These are phyloP conservation scores for Acipenser oxyrinchus DNA, from an alignment of 2,797 vertebrate genomes.

Conservation along the genomic window DNA sequence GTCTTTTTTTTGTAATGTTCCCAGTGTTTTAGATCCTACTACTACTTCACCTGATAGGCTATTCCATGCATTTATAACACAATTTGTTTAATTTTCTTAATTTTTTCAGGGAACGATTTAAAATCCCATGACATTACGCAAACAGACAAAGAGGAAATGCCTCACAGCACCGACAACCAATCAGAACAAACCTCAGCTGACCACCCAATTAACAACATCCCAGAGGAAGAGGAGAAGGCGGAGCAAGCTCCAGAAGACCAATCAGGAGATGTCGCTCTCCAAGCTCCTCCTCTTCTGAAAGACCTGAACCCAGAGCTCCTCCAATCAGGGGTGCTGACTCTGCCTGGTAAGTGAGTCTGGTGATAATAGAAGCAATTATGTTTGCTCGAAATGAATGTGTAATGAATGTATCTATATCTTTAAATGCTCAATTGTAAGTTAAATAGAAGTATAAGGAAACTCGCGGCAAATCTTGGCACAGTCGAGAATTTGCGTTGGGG, in stretches of 20 bases:
- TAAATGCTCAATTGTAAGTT: too few species aligned
- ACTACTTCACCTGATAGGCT: too few species aligned
- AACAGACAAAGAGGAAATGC: background rate
- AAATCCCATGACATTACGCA: conserved; percentile 8
- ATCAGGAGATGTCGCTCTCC: conserved; percentile 26
- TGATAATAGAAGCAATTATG: too few species aligned
- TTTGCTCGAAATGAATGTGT: too few species aligned
- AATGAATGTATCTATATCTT: too few species aligned
- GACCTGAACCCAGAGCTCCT: conserved; percentile 53
- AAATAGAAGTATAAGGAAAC: too few species aligned
- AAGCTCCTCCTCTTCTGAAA: conserved; percentile 43
- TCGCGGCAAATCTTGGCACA: too few species aligned
- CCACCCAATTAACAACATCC: conserved; percentile 22
- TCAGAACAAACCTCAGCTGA: conserved; percentile 35
- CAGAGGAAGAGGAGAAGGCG: conserved; percentile 21
- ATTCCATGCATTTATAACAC: too few species aligned
- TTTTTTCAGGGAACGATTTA: conserved; percentile 26
- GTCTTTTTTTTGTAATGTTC: too few species aligned
- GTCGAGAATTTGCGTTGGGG: too few species aligned
- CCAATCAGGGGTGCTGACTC: conserved; percentile 54
- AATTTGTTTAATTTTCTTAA: background rate
- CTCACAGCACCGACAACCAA: conserved; percentile 29
- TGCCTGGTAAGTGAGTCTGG: conserved; percentile 45
- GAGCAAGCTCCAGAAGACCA: conserved; percentile 28
- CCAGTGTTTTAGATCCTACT: too few species aligned